These are phyloP conservation scores for Apodemia duryi DNA, from an alignment of 2,888 invertebrate genomes.

Conservation along the genomic window DNA sequence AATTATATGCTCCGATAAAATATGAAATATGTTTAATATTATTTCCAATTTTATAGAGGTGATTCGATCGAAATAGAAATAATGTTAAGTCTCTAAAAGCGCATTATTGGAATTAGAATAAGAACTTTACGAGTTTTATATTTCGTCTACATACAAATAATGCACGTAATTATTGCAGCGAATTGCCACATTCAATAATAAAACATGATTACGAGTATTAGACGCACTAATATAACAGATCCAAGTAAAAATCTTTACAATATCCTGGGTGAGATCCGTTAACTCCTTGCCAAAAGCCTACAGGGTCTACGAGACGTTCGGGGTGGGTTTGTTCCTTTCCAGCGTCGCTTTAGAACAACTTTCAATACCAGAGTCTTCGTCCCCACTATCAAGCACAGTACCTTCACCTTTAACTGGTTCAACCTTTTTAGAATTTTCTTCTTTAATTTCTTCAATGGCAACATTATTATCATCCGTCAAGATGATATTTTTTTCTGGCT, in stretches of 20 bases:
- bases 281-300: background rate
- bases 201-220: slow-evolving; percentile 13
- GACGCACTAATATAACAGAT: slow-evolving; percentile 9
- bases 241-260: slow-evolving; percentile 12
- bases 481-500: slow-evolving; percentile 51
- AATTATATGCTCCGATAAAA: too few relatives aligned
- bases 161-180: background rate
- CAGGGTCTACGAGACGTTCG: slow-evolving; percentile 50
- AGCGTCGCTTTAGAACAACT: slow-evolving; percentile 80
- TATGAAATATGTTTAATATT: too few relatives aligned
- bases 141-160: background rate
- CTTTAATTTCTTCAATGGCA: slow-evolving; percentile 39
- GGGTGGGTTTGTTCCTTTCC: slow-evolving; percentile 62
- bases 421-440: slow-evolving; percentile 42
- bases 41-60: too few relatives aligned
- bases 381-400: slow-evolving; percentile 81
- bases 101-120: background rate
- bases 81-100: too few relatives aligned
- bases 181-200: background rate
- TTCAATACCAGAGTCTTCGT: slow-evolving; percentile 83
- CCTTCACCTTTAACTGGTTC: slow-evolving; percentile 77
- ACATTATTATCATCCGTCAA: slow-evolving; percentile 46
- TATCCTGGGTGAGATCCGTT: slow-evolving; percentile 8
- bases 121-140: background rate
- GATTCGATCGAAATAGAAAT: too few relatives aligned